Evolutionary conservation across 2,888 invertebrate genomes (phyloP), one percentile per base, ranked within the genome.

Genomic region (Protonemura montana): DNA sequence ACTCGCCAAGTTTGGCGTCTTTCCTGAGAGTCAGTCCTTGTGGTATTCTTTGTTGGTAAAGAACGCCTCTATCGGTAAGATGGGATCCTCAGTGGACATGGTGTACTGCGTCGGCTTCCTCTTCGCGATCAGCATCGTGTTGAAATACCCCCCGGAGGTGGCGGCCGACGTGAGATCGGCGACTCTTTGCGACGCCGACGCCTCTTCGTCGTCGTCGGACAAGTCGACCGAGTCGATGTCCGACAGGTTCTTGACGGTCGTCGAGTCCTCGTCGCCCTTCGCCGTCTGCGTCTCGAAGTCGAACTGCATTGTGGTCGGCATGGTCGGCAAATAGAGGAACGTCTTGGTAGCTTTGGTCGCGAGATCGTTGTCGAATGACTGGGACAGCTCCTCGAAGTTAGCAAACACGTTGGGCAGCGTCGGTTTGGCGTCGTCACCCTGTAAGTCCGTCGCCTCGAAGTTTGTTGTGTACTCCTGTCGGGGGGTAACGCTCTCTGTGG

Each of bases 51-150:
- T 94, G 90, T 93, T 94, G 89, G 94, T 95, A 90, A 96, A 96
- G 91, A 96, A 96, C 0, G 96, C 95, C 91, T 96, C 96, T 88
- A 96, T 95, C 0, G 96, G 96, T 85, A 96, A 91, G 85, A 96
- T 95, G 0, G 96, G 96, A 90, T 96, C 96, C 88, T 96, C 96
- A 0, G 96, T 95, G 0, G 95, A 94, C 91, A 96, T 94, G 28
- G 95, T 95, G 89, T 42, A 81, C 76, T 35, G 27, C 59, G 42
- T 13, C 10, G 82, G 84, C 59, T 84, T 84, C 28, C 84, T 25
- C 84, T 76, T 84, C 59, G 80, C 85, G 26, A 78, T 41, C 10
- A 85, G 27, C 25, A 86, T 81, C n/a, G 81, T 85, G 26, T 87
- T 85, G 87, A 88, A 87, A 35, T 85, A 86, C 6, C 87, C 88